Evolutionary conservation across 2,888 invertebrate genomes (phyloP), one percentile per base, ranked within the genome.

Genomic region (Dromius quadrimaculatus): DNA sequence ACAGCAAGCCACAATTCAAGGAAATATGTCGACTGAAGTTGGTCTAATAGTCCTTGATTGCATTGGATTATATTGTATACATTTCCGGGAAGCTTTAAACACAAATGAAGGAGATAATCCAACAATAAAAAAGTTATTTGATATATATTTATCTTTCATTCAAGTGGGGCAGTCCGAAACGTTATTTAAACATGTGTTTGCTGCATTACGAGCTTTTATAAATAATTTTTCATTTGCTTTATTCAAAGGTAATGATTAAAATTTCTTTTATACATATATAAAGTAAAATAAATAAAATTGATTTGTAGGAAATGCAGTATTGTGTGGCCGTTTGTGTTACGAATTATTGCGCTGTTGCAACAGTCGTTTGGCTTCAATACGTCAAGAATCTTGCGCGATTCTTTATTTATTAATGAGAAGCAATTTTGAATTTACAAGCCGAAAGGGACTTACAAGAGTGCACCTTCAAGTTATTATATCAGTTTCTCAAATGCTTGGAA

Each of bases 391-490:
- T 0, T 95, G 95, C 77, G 95, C 95, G 47, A 90, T 96, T 20
- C 85, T 97, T 1, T 97, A 97, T 83, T 85, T 96, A 61, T 86
- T 97, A 28, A 96, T 97, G 96, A 87, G 96, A 74, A 94, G 94
- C 79, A 97, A 97, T 85, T 97, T 94, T 84, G 95, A 97, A 79
- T 94, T 93, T 79, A 92, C 92, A 50, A 87, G 90, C 63, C 88
- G 92, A 36, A 92, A 92, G 75, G 92, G 92, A 71, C 86, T 97
- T 73, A 96, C 94, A 0, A 85, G 97, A 73, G 95, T 97, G 0
- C 96, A 96, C 79, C 84, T 95, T 54, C 95, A 96, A 88, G 95
- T 97, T 28, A 97, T 97, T 73, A 96, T 98, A 77, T 95, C 97
- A 0, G 95, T 98, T 9, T 97, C 97, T 0, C 93, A 96, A 82